Evolutionary conservation across 1,140 invertebrate species (phyloP).

Genomic region (Plutomurus gul): DNA sequence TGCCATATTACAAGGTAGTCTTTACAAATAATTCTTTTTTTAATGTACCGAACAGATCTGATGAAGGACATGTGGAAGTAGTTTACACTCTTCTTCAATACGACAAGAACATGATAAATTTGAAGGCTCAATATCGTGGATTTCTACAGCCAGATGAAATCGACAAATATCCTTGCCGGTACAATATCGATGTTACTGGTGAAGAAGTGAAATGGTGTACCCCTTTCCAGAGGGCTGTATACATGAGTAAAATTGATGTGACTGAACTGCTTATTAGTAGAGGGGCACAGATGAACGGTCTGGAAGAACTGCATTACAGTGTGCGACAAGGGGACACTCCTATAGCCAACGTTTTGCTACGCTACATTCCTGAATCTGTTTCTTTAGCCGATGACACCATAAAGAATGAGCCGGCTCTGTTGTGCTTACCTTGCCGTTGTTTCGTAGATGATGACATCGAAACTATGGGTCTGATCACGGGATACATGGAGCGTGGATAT

Average conservation of each 20-base stretch:
- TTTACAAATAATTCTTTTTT: too few relatives aligned
- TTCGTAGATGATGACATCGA: not conserved
- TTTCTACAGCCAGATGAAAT: not conserved
- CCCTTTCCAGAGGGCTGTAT: not conserved
- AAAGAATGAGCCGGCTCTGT: not conserved
- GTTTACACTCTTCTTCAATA: not conserved
- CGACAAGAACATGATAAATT: not conserved
- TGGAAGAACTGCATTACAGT: not conserved
- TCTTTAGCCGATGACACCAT: not conserved
- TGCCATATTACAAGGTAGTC: not conserved
- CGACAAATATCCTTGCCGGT: not conserved
- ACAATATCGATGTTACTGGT: not conserved
- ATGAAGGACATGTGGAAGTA: not conserved
- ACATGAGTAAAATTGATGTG: not conserved
- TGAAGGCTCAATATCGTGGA: not conserved
- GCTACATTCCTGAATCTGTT: not conserved
- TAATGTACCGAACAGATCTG: too few relatives aligned
- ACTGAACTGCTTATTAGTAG: not conserved
- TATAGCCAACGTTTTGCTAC: not conserved
- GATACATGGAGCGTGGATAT: not conserved
- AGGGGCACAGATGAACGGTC: not conserved
- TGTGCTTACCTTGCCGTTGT: not conserved
- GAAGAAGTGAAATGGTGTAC: not conserved
- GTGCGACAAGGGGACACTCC: not conserved
- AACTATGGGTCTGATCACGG: not conserved